phyloP scores from a whole-genome alignment of 2,113 vertebrate genomes.

The Rhea pennata region DNA sequence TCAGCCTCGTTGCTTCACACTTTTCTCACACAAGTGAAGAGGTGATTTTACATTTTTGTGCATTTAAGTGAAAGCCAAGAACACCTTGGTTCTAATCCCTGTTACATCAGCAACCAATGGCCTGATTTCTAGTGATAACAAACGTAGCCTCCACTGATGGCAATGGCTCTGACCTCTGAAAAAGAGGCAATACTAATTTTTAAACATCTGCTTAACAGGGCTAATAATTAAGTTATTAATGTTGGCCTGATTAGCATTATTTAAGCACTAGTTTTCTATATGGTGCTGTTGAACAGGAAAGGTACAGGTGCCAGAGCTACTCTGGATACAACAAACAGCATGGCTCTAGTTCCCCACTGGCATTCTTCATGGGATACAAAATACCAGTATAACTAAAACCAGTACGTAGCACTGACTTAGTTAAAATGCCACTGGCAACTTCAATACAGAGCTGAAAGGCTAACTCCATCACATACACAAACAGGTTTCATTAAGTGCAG shows the following conservation, averaged over 20 bases:
- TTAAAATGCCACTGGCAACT: not conserved
- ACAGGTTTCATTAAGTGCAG: fast-evolving
- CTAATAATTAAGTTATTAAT: not conserved
- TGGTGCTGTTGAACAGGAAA: not conserved
- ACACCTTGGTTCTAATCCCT: not conserved
- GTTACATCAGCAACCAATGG: fast-evolving
- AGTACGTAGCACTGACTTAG: not conserved
- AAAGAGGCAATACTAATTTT: not conserved
- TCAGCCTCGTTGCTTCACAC: not conserved
- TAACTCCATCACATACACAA: not conserved
- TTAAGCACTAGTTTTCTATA: not conserved
- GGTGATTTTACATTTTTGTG: not conserved
- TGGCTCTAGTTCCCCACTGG: not conserved
- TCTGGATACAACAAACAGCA: not conserved
- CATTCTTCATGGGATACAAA: not conserved
- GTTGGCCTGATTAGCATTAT: not conserved
- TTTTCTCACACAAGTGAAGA: not conserved
- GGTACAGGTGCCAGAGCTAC: not conserved
- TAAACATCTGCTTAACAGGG: not conserved
- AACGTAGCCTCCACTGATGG: not conserved
- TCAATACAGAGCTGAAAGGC: not conserved
- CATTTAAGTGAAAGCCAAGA: not conserved
- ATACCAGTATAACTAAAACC: not conserved
- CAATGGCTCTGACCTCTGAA: not conserved
- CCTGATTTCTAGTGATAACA: not conserved